Base-by-base conservation (phyloP, 1,140 invertebrate genomes). In the Anthonomus grandis region DNA sequence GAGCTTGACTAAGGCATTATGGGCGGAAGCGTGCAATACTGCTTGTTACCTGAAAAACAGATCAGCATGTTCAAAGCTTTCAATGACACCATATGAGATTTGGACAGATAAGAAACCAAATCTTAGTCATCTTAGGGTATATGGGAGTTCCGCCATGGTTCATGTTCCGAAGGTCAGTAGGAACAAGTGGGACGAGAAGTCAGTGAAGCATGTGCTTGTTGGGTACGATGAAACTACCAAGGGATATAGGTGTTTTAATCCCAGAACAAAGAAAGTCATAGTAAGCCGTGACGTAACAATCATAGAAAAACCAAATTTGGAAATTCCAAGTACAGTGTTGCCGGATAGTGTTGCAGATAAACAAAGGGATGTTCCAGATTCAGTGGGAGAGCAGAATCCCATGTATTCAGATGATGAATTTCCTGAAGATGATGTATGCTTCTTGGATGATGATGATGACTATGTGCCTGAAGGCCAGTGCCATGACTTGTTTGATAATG, bases 21-120 rank as follows among this genome's bases (percentile, higher is more conserved):
- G 72, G 74, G 71, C 70, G 6, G 72, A 77, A 62, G 73, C 76
- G 31, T 62, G 72, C 0, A 58, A 65, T 36, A 75, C 70, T 34
- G 76, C 77, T 5, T 69, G 66, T 6, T 78, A 79, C 62, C 34
- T 78, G 8, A 59, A 64, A 54, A 79, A 79, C 62, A 61, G 75
- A 36, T 49, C 50, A 34, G 49, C 59, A 19, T 47, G 44, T 13
- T 23, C 47, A 24, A 52, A 41, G 6, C 25, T 65, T 15, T 23
- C 48, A 0, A 55, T 39, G 47, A 63, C 58, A 36, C 65, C 64
- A 34, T 66, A 56, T 56, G 60, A 66, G 52, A 34, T 55, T 15
- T 64, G 74, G 64, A 44, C 27, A 10, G 51, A 51, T 8, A 61
- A 39, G 21, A 68, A 71, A 59, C 42, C 65, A 31, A 54, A 70